Evolutionary conservation across 2,797 vertebrate species (phyloP), one percentile per base, ranked within the genome.

Genomic region (Discoglossus pictus): DNA sequence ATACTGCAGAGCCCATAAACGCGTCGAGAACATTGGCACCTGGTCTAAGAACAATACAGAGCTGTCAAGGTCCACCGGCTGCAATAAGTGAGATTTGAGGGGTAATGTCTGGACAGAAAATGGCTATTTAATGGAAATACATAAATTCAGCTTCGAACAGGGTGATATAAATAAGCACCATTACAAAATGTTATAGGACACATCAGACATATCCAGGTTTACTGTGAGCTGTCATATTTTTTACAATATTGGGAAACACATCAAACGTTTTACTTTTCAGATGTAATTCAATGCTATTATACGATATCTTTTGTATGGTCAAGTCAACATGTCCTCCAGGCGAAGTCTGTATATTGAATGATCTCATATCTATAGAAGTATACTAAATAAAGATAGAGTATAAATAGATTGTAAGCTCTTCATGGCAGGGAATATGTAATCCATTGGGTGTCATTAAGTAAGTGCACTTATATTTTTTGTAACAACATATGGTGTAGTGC

Each of bases 21-120:
- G 52, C 47, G 36, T 31, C 11, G 15, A 61, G 48, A 23, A 68
- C 47, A 43, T 44, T 60, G 55, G 47, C 39, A 61, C 65, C 17
- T 34, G 53, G 40, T 39, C 43, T 40, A 31, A n/a, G 21, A 50
- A 66, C 44, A 50, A 58, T 42, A 23, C 35, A 15, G 48, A 66
- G 21, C 34, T 48, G 53, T 20, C 43, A 66, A 39, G 18, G 64
- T 42, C 54, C 35, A 59, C 34, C 40, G 44, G 35, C 54, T 43
- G 40, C 15, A 36, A 65, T 15, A 65, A 58, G 54, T 31, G 3
- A 3, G 3, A 25, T 50, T 48, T 50, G 23, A 66, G 15, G 25
- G 5, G 16, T 48, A 46, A n/a, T 24, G 18, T 7, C 9, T 44
- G 9, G 24, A 38, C 18, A 39, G 36, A 36, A 39, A 65, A 36